phyloP scores from a whole-genome alignment of 37 sponge, comb jelly and placozoan genomes.

The Mnemiopsis leidyi region DNA sequence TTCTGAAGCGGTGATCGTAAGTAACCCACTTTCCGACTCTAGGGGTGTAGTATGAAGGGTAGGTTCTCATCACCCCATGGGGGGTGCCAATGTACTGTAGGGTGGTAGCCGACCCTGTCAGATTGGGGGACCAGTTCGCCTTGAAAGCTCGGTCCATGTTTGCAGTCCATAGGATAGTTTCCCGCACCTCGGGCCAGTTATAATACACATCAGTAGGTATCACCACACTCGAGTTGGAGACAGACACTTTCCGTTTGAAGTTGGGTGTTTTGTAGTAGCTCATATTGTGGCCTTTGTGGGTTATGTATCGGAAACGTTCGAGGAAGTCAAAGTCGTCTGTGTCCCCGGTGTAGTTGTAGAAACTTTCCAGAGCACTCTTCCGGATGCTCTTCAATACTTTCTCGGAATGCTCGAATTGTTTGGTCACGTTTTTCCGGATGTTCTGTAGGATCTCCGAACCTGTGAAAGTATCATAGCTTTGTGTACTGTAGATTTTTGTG shows the following conservation, averaged over 20 bases:
- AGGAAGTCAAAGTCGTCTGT: constrained; percentile 13
- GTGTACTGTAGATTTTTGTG: not conserved
- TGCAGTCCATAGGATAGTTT: not conserved
- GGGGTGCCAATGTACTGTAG: constrained; percentile 15
- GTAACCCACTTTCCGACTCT: constrained; percentile 24
- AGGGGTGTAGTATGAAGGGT: constrained; percentile 25
- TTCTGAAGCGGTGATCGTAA: not conserved
- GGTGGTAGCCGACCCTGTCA: not conserved
- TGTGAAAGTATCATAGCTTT: not conserved
- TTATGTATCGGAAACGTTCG: not conserved
- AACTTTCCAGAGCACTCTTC: constrained; percentile 16
- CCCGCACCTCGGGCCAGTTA: not conserved
- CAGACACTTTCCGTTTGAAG: not conserved
- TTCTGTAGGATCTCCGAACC: not conserved
- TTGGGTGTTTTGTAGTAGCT: not conserved
- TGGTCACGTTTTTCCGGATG: not conserved
- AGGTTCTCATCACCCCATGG: not conserved
- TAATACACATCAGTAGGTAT: constrained; percentile 27
- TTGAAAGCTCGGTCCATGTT: not conserved
- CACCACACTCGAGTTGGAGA: not conserved
- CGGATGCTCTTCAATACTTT: not conserved
- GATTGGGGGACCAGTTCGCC: not conserved
- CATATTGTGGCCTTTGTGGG: not conserved
- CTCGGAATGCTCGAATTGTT: not conserved
- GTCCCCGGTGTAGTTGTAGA: constrained; percentile 13